Evolutionary conservation across 2,113 vertebrate genomes (phyloP).

Genomic region (Tonatia bakeri): DNA sequence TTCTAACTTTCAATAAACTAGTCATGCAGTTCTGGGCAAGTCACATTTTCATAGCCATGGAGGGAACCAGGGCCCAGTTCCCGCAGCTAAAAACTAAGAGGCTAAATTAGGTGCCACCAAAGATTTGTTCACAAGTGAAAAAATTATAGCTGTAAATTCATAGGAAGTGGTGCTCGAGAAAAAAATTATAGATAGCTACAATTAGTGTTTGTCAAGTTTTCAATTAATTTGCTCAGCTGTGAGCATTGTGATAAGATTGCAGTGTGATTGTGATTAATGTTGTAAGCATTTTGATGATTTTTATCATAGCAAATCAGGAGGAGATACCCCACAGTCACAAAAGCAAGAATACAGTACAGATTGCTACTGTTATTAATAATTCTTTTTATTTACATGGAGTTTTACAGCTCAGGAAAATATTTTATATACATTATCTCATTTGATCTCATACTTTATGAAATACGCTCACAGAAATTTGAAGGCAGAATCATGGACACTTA

Average conservation of each 20-base stretch:
- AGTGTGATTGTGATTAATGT: conserved; percentile 66
- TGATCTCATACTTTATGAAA: background rate
- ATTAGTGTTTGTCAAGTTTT: conserved; percentile 42
- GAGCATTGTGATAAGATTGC: conserved; percentile 48
- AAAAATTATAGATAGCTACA: conserved; percentile 57
- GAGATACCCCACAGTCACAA: background rate
- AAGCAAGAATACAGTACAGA: background rate
- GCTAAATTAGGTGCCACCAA: conserved; percentile 45
- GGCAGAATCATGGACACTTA: background rate
- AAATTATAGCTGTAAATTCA: conserved; percentile 21
- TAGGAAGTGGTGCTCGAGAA: conserved; percentile 9
- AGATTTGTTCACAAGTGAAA: conserved; percentile 43
- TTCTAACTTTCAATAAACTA: background rate
- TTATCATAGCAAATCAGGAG: conserved; percentile 64
- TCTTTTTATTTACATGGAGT: background rate
- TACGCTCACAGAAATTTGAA: background rate
- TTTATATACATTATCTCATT: background rate
- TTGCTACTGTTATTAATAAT: background rate
- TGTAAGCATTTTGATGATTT: conserved; percentile 56
- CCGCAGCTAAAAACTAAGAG: background rate
- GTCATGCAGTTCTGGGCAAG: background rate
- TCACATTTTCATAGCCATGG: background rate
- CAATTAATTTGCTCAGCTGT: conserved; percentile 68
- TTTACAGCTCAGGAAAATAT: conserved; percentile 9
- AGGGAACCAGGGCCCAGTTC: background rate